Evolutionary conservation across 1,140 invertebrate species (phyloP), one percentile per base, ranked within the genome.

Genomic region (Musca domestica): DNA sequence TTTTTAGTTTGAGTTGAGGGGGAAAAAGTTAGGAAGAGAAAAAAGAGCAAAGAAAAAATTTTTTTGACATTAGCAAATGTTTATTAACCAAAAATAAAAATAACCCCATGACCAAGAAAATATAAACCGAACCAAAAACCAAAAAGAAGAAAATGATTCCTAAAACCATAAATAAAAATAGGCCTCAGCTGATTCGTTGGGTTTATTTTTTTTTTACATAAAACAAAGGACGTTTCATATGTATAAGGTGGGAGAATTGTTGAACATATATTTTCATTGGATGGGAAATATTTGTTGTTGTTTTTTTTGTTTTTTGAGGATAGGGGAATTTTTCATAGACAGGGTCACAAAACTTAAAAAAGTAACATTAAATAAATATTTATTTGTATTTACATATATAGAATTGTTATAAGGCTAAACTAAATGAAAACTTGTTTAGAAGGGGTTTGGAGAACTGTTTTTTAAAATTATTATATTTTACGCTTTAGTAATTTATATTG

Each of bases 31-130:
- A 74, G 73, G 72, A 73, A 76, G 75, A 78, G 76, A 80, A 67
- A 77, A 80, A 73, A 81, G 75, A 81, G 75, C 73, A 80, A 76
- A 80, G 75, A 80, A 80, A 68, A 80, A 81, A 76, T 19, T 58
- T 34, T n/a, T 19, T 51, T 61, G 34, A 27, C 56, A 61, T 61
- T 61, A 61, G 56, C 56, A 61, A 34, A 41, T 61, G 27, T 41
- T 61, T 51, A 3, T 78, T 74, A 51, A n/a, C 47, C 17, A 2
- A 49, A 49, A 49, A 49, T n/a, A 41, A 61, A 0, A 34, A 34
- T 20, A 61, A 61, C 5, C 20, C 52, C 19, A 23, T 27, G 34
- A 58, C 30, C n/a, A 58, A 34, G 12, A 58, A 34, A 20, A 61
- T 1, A 34, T 34, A 61, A 17, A 34, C 27, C 27, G 27, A 58